Conservation (phyloP, 2,888 invertebrate genomes). For the Lysandra bellargus region DNA sequence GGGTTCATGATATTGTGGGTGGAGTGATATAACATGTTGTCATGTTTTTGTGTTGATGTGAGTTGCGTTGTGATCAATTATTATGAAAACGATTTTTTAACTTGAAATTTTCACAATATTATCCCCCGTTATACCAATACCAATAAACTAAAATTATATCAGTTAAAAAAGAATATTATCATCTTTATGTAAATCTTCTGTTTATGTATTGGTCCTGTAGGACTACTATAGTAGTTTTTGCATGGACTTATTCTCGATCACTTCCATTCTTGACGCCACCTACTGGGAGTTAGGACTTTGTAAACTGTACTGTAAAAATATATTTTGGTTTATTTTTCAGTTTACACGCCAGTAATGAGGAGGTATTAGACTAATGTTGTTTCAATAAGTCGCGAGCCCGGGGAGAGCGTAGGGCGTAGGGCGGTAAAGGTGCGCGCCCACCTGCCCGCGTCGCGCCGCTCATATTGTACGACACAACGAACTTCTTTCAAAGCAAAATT, state of each 20-base stretch:
- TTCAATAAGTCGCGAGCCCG: not conserved
- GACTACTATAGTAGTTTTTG: too few relatives aligned
- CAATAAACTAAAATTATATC: not conserved
- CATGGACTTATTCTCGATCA: too few relatives aligned
- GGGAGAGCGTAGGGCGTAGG: not conserved
- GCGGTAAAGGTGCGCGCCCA: not conserved
- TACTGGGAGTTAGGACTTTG: not conserved
- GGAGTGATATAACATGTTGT: not conserved
- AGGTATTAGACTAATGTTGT: not conserved
- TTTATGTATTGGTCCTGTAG: too few relatives aligned
- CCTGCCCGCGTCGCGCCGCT: conserved; percentile 24
- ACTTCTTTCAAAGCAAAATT: conserved; percentile 46
- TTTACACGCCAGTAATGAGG: not conserved
- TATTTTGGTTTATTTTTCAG: not conserved
- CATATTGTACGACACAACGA: conserved; percentile 40
- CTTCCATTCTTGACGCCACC: too few relatives aligned
- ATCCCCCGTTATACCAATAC: not conserved
- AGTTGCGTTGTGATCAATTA: not conserved
- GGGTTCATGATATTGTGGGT: conserved; percentile 1
- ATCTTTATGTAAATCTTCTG: not conserved
- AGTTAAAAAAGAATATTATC: not conserved
- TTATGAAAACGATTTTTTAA: not conserved
- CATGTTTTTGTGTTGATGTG: not conserved
- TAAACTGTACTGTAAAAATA: not conserved
- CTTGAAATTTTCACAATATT: not conserved